Evolutionary conservation across 2,113 vertebrate species (phyloP), one percentile per base, ranked within the genome.

Genomic region (Python bivittatus): DNA sequence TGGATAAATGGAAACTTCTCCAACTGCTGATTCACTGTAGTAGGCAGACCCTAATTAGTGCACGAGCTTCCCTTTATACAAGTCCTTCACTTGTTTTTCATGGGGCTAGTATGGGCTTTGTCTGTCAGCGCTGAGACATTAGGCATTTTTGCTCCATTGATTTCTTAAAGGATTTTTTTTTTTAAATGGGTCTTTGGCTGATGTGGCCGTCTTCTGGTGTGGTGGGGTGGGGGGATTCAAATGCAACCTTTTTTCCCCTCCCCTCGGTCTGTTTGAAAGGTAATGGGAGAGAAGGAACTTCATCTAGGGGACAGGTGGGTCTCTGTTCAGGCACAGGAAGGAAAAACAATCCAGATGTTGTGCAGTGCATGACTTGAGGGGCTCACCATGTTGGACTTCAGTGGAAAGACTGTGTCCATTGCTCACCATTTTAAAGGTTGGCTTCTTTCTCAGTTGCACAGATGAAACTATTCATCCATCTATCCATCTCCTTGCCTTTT

Each of bases 101-200:
- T 9, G 86, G 38, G 60, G 60, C 58, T 88, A 60, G 33, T n/a
- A 48, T 84, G 88, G 91, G 86, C 54, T 29, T 92, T 7, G 22
- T 38, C 72, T 58, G 53, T 83, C 86, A 58, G 53, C 27, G 48
- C 42, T 44, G 17, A 48, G 91, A 92, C 38, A 61, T 15, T 15
- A 44, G 60, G 53, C 52, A 15, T 92, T 58, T 92, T 92, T 84
- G 42, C 83, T 88, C 68, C 22, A 84, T 52, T n/a, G 64, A 38
- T 29, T 83, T 42, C n/a, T 84, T 90, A 38, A 56, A 57, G 33
- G 17, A 22, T 58, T 25, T 11, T 56, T 72, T 91, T 91, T 53
- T 72, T 88, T 56, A 44, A 92, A 60, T 29, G 15, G 83, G 58
- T 88, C 42, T 56, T 27, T 9, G 29, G 89, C 72, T 44, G n/a